Percentiles rank a stretch among this genome's conserved stretches.
Conservation (phyloP, 1,140 invertebrate genomes). For the Aphelinus certus region DNA sequence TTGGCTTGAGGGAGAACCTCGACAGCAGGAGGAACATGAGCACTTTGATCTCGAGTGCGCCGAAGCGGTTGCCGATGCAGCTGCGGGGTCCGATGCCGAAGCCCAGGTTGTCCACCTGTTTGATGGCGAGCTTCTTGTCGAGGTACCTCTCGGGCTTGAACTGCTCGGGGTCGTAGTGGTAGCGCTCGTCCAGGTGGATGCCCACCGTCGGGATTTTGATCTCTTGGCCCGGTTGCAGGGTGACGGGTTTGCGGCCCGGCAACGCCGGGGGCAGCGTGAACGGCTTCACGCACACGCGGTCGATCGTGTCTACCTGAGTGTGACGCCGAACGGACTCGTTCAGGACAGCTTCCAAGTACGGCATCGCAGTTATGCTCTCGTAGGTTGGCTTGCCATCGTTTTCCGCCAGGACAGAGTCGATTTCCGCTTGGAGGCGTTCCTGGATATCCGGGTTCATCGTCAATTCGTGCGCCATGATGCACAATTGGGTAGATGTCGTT, state of each 20-base stretch:
- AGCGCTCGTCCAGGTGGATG: conserved; percentile 66
- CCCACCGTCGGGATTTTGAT: conserved; percentile 61
- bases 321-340: conserved; percentile 67
- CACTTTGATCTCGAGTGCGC: conserved; percentile 62
- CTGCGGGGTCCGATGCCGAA: conserved; percentile 68
- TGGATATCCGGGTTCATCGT: conserved; percentile 68
- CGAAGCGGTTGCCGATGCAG: conserved; percentile 59
- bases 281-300: conserved; percentile 61
- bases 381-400: conserved; percentile 44
- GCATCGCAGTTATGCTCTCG: conserved; percentile 41
- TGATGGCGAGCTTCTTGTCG: conserved; percentile 55
- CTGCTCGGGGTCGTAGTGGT: conserved; percentile 63
- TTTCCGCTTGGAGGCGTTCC: conserved; percentile 58
- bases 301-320: conserved; percentile 64
- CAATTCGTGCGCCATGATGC: conserved; percentile 60
- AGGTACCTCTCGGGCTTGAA: conserved; percentile 68
- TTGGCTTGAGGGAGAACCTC: conserved; percentile 51
- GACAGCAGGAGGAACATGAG: conserved; percentile 48
- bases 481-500: conserved; percentile 55
- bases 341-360: conserved; percentile 49
- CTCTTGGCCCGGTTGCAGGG: conserved; percentile 46
- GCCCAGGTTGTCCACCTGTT: conserved; percentile 62
- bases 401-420: conserved; percentile 47
- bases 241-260: conserved; percentile 29
- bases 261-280: conserved; percentile 41